Conservation (phyloP, 2,797 vertebrate species). For the Neomorphus geoffroyi region DNA sequence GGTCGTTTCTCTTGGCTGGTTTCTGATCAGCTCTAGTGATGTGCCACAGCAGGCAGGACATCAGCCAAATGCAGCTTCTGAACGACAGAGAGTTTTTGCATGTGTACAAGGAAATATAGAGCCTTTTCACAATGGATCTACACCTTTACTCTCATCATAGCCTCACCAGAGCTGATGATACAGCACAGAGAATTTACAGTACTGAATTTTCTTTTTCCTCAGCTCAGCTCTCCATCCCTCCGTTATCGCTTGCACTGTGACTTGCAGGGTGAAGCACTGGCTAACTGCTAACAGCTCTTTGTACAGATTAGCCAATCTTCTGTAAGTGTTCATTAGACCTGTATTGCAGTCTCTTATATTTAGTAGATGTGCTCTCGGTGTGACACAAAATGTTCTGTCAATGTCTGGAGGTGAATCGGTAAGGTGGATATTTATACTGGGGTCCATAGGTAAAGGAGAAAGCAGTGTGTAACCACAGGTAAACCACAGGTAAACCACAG, state of each 20-base stretch:
- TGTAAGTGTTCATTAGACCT: not conserved
- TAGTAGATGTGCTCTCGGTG: not conserved
- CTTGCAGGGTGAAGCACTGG: not conserved
- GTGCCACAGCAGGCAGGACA: not conserved
- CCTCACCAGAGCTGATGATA: not conserved
- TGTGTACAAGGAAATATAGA: not conserved
- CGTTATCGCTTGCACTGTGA: not conserved
- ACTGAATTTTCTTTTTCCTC: not conserved
- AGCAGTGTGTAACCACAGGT: not conserved
- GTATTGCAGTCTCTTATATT: not conserved
- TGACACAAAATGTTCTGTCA: not conserved
- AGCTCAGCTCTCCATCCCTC: not conserved
- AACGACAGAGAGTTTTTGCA: not conserved
- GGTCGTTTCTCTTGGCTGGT: not conserved
- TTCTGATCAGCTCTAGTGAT: not conserved
- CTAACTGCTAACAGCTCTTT: rapidly evolving
- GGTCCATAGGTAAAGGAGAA: not conserved
- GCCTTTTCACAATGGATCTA: not conserved
- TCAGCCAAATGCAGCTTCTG: not conserved
- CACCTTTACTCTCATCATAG: not conserved
- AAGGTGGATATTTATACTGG: not conserved
- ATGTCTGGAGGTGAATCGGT: not conserved
- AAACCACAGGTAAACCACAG: not conserved
- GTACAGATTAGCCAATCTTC: not conserved
- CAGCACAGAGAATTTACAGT: not conserved